phyloP scores from a whole-genome alignment of 2,888 invertebrate genomes.

The Apamea epomidion region DNA sequence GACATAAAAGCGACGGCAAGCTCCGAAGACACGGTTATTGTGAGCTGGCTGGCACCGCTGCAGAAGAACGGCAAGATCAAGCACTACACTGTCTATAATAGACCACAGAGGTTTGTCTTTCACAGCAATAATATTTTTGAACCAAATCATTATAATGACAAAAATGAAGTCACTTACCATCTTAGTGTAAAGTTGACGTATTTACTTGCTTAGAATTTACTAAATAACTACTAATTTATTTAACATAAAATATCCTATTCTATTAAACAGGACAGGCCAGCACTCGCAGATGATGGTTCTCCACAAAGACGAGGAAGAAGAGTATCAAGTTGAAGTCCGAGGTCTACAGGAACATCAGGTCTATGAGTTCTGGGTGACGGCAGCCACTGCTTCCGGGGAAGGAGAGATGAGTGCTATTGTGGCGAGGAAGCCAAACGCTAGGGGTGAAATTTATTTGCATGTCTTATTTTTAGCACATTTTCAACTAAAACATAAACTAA shows the following conservation, averaged over 20 bases:
- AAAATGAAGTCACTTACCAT: neutral
- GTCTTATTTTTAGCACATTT: neutral
- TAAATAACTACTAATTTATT: neutral
- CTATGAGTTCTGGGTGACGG: conserved; percentile 97
- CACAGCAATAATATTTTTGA: neutral
- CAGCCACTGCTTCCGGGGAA: conserved; percentile 92
- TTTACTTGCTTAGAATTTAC: neutral
- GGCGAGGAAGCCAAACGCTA: conserved; percentile 92
- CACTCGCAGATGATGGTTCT: conserved; percentile 81
- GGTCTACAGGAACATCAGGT: conserved; percentile 93
- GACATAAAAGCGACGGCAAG: conserved; percentile 95
- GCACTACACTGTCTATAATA: conserved; percentile 95
- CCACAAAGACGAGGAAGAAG: conserved; percentile 76
- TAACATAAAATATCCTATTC: neutral
- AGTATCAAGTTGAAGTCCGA: conserved; percentile 91
- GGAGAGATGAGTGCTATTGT: conserved; percentile 95
- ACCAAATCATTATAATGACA: neutral
- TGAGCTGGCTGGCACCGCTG: conserved; percentile 96
- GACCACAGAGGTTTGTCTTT: conserved; percentile 87
- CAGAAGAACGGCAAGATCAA: conserved; percentile 95
- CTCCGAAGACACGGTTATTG: conserved; percentile 94
- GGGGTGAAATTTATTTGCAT: conserved; percentile 86
- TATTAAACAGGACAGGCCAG: conserved; percentile 80
- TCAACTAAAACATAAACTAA: neutral
- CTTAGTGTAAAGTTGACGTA: neutral